phyloP scores from a whole-genome alignment of 92 coral and sea anemone genomes.

The Scolanthus callimorphus region DNA sequence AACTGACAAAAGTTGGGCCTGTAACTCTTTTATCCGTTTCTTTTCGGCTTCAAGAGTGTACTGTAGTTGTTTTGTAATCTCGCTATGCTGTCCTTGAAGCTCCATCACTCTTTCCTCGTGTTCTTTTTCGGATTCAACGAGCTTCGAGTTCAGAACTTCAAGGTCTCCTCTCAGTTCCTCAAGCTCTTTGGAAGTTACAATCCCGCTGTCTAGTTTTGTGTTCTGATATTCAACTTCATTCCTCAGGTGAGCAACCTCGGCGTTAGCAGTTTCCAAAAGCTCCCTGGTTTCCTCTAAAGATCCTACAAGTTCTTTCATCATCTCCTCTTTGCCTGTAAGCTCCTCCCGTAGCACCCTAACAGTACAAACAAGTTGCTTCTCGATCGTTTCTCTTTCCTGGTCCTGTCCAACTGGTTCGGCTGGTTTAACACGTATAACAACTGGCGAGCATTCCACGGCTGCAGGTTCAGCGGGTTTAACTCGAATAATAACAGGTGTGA shows the following conservation, averaged over 20 bases:
- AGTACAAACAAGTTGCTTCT: not conserved
- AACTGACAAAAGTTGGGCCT: not conserved
- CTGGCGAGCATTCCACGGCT: no score
- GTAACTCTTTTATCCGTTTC: not conserved
- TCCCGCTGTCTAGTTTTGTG: not conserved
- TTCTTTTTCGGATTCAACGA: conserved; percentile 3
- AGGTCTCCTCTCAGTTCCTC: conserved; percentile 14
- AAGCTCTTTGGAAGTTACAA: conserved; percentile 4
- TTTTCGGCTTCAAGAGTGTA: not conserved
- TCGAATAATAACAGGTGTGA: not conserved
- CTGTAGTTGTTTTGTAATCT: not conserved
- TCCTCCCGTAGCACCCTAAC: conserved; percentile 15
- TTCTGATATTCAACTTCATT: conserved; percentile 4
- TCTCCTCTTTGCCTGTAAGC: conserved; percentile 31
- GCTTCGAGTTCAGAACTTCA: conserved; percentile 16
- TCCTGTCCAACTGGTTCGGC: conserved; percentile 11
- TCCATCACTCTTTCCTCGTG: not conserved
- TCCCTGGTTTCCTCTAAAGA: conserved; percentile 60
- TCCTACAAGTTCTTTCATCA: conserved; percentile 61
- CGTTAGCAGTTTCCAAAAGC: conserved; percentile 12
- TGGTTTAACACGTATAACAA: not conserved
- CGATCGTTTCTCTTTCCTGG: conserved; percentile 17
- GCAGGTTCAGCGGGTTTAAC: not conserved
- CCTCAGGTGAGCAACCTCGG: conserved; percentile 9
- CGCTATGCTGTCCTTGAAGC: not conserved